Conservation (phyloP, 2,888 invertebrate species). For the Dorcus parallelipipedus region DNA sequence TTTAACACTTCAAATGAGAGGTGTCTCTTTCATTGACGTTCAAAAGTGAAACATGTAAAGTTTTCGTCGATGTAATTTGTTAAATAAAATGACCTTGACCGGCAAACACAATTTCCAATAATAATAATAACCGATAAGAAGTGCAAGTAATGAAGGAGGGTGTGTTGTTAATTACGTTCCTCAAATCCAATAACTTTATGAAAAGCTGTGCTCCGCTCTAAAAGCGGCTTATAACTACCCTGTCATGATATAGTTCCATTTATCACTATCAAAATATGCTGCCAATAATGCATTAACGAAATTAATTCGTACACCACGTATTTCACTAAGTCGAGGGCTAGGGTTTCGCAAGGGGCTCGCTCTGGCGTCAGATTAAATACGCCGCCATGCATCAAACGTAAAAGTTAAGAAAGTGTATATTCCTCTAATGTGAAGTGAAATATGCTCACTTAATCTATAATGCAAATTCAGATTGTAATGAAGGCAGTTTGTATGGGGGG, state of each 20-base stretch:
- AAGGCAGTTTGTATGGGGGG: no score
- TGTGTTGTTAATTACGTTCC: conserved; percentile 17
- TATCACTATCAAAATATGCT: conserved; percentile 37
- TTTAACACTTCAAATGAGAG: no score
- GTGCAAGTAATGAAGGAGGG: conserved; percentile 12
- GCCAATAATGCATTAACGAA: conserved; percentile 42
- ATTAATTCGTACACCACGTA: conserved; percentile 30
- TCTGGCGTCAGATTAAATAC: no score
- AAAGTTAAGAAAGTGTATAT: no score
- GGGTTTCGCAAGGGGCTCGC: no score
- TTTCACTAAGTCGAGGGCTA: background rate
- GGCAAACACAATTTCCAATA: background rate
- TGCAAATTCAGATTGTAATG: no score
- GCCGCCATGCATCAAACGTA: no score
- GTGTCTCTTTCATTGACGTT: no score
- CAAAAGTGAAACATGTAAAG: no score
- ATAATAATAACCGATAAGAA: background rate
- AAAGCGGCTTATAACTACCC: conserved; percentile 31
- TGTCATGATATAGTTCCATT: conserved; percentile 40
- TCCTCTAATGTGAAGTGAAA: no score
- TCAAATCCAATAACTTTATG: conserved; percentile 8
- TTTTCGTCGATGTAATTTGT: no score
- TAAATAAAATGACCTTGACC: background rate
- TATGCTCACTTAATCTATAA: no score
- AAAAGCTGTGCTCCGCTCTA: conserved; percentile 15